phyloP scores from a whole-genome alignment of 1,140 invertebrate species.

The Drosophila simulans region DNA sequence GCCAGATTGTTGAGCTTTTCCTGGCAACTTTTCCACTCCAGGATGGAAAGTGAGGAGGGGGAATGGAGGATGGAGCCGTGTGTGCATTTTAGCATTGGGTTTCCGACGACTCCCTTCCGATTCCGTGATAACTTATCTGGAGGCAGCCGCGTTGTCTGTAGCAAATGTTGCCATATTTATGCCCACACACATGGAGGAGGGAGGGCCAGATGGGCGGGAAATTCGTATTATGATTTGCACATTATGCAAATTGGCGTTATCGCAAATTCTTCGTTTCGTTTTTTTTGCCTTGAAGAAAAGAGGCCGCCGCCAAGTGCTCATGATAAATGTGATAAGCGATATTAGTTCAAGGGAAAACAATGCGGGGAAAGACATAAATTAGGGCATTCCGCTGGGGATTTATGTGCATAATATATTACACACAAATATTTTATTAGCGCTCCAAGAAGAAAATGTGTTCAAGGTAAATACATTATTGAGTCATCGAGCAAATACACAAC shows the following conservation, averaged over 20 bases:
- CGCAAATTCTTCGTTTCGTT: slow-evolving; percentile 69
- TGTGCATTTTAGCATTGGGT: slow-evolving; percentile 61
- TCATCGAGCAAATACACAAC: not conserved
- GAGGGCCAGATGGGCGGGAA: slow-evolving; percentile 34
- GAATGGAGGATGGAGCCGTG: slow-evolving; percentile 33
- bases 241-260: slow-evolving; percentile 80
- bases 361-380: slow-evolving; percentile 56
- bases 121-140: slow-evolving; percentile 70
- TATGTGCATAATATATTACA: slow-evolving; percentile 32
- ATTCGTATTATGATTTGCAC: slow-evolving; percentile 80
- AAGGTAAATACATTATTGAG: not conserved
- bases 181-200: slow-evolving; percentile 42
- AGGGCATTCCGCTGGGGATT: slow-evolving; percentile 28
- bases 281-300: slow-evolving; percentile 23
- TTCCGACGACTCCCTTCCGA: slow-evolving; percentile 18
- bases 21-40: slow-evolving; percentile 37
- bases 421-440: slow-evolving; percentile 3
- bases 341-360: slow-evolving; percentile 61
- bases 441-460: no score
- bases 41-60: slow-evolving; percentile 1
- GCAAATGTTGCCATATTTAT: slow-evolving; percentile 82
- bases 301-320: slow-evolving; percentile 58
- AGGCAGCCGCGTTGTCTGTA: slow-evolving; percentile 67
- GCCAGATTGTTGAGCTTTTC: slow-evolving; percentile 40
- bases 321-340: slow-evolving; percentile 81